Conservation (phyloP, 2,113 vertebrate species). For the Bungarus multicinctus region DNA sequence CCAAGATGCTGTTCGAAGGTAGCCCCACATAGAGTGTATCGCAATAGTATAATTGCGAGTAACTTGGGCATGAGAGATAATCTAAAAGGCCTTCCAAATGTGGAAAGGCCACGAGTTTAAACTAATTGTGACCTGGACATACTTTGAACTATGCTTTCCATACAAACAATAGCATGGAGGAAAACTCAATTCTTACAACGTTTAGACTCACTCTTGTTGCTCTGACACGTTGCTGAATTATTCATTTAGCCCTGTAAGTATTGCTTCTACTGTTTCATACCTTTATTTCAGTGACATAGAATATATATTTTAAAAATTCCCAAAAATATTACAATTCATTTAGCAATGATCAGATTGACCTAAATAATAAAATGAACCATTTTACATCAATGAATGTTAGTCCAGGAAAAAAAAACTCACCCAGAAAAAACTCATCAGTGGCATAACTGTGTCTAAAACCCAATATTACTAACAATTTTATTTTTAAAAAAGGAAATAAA, state of each 20-base stretch:
- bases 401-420: neutral
- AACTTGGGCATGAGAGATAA: neutral
- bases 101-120: neutral
- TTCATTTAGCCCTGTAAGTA: neutral
- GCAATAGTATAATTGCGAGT: neutral
- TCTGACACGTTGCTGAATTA: neutral
- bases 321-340: neutral
- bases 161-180: neutral
- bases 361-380: neutral
- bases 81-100: neutral
- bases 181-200: neutral
- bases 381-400: neutral
- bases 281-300: neutral
- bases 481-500: neutral
- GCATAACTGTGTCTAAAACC: neutral
- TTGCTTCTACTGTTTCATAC: neutral
- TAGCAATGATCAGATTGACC: neutral
- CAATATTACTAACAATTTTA: neutral
- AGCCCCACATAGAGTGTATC: neutral
- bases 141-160: neutral
- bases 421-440: neutral
- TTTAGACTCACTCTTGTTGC: neutral
- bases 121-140: neutral
- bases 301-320: neutral
- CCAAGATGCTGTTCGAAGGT: neutral